Evolutionary conservation across 2,797 vertebrate species (phyloP).

Genomic region (Leptodactylus fallax): DNA sequence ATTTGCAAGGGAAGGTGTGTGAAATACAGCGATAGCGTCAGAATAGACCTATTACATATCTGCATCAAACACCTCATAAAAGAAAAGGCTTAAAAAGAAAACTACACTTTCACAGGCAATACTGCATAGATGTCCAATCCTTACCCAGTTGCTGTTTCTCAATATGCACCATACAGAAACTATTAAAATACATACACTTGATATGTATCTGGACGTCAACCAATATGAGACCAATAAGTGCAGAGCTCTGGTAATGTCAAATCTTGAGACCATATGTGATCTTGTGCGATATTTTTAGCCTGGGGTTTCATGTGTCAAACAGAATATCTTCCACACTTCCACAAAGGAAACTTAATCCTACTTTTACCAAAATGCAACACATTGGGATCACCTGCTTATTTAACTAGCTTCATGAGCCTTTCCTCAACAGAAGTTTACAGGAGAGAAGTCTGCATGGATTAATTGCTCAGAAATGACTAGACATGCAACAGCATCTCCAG

Average conservation of each 20-base stretch:
- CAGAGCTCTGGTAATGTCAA: not conserved
- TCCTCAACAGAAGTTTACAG: conserved; percentile 44
- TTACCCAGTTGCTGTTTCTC: not conserved
- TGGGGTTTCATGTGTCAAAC: conserved; percentile 54
- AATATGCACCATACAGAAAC: not conserved
- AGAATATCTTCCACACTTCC: conserved; percentile 63
- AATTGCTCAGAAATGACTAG: conserved; percentile 51
- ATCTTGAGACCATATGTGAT: conserved; percentile 37
- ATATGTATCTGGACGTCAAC: conserved; percentile 18
- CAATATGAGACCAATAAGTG: not conserved
- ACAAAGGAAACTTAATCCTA: conserved; percentile 63
- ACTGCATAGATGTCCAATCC: not conserved
- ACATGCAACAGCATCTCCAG: conserved; percentile 58
- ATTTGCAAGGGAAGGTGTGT: not conserved
- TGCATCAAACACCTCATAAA: conserved; percentile 11
- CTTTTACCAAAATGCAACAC: conserved; percentile 58
- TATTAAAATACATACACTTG: conserved; percentile 11
- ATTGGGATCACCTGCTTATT: conserved; percentile 35
- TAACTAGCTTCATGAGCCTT: conserved; percentile 48
- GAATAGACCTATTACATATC: not conserved
- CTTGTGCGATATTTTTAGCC: conserved; percentile 61
- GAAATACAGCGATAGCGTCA: not conserved
- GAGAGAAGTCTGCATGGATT: conserved; percentile 47
- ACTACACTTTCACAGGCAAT: not conserved
- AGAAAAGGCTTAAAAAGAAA: not conserved